These are phyloP conservation scores for Linnaemya vulpina DNA, from an alignment of 2,888 invertebrate genomes.

Conservation along the genomic window DNA sequence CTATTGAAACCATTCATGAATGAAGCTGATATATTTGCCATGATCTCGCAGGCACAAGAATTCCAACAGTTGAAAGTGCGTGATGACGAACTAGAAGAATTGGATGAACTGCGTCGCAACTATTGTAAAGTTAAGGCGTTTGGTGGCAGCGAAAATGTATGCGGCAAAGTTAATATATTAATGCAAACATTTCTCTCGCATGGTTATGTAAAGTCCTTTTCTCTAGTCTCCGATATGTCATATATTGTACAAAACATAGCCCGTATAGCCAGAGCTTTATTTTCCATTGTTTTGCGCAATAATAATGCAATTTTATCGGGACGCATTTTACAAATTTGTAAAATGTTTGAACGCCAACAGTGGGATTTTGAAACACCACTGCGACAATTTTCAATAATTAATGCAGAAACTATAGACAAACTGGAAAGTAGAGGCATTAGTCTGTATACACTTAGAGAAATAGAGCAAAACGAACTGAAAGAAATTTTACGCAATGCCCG, in stretches of 20 bases:
- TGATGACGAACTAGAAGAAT: constrained; percentile 96
- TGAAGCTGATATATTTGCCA: constrained; percentile 92
- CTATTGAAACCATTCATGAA: constrained; percentile 91
- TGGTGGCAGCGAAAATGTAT: constrained; percentile 93
- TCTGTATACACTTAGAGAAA: constrained; percentile 91
- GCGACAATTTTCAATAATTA: constrained; percentile 91
- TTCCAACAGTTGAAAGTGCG: constrained; percentile 97
- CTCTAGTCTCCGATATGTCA: constrained; percentile 81
- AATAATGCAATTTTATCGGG: constrained; percentile 95
- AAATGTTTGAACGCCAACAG: constrained; percentile 95
- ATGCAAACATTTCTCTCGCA: constrained; percentile 95
- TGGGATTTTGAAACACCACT: constrained; percentile 95
- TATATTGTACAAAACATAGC: constrained; percentile 90
- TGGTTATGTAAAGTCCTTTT: constrained; percentile 87
- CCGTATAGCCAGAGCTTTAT: constrained; percentile 94
- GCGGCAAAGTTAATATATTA: constrained; percentile 95
- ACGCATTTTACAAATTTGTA: constrained; percentile 92
- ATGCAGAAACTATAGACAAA: constrained; percentile 90
- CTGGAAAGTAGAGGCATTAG: constrained; percentile 90
- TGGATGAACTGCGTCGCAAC: constrained; percentile 89
- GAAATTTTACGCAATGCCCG: constrained; percentile 88
- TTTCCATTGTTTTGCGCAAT: constrained; percentile 95
- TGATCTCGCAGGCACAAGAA: constrained; percentile 96
- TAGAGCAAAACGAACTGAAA: constrained; percentile 94
- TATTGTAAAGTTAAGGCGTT: constrained; percentile 91